Conservation (phyloP, 2,888 invertebrate genomes). For the Cataglyphis albicans region DNA sequence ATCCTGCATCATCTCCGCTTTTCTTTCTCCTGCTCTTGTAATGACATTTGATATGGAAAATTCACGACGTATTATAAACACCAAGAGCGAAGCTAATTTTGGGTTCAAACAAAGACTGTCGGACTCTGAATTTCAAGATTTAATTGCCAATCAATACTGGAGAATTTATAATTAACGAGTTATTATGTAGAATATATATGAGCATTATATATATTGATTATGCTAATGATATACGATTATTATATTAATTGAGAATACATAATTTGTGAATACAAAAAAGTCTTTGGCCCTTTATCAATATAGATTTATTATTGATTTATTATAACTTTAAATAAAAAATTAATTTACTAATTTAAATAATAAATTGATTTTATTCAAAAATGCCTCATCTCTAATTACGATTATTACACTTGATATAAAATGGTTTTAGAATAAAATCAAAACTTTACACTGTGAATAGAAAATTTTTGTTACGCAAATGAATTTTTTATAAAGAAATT, state of each 20-base stretch:
- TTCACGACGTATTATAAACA: constrained; percentile 42
- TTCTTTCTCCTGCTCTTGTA: constrained; percentile 33
- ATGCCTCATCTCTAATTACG: neutral
- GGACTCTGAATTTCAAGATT: constrained; percentile 15
- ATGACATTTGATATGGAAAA: constrained; percentile 61
- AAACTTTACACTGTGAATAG: neutral
- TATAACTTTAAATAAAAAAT: neutral
- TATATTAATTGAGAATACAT: neutral
- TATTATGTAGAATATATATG: constrained; percentile 1
- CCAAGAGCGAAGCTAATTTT: constrained; percentile 33
- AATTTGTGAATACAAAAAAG: neutral
- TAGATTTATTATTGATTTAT: neutral
- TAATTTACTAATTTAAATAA: neutral
- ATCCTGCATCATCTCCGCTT: neutral
- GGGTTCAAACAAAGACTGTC: neutral
- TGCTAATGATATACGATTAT: neutral
- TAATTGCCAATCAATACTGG: neutral
- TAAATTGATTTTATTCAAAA: neutral
- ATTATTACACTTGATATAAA: neutral
- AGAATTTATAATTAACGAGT: constrained; percentile 16
- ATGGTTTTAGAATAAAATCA: neutral
- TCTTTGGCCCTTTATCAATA: neutral
- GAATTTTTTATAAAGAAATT: neutral
- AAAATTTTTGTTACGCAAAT: neutral
- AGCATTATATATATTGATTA: neutral